Evolutionary conservation across 2,888 invertebrate genomes (phyloP), one percentile per base, ranked within the genome.

Genomic region (Frankliniella fusca): DNA sequence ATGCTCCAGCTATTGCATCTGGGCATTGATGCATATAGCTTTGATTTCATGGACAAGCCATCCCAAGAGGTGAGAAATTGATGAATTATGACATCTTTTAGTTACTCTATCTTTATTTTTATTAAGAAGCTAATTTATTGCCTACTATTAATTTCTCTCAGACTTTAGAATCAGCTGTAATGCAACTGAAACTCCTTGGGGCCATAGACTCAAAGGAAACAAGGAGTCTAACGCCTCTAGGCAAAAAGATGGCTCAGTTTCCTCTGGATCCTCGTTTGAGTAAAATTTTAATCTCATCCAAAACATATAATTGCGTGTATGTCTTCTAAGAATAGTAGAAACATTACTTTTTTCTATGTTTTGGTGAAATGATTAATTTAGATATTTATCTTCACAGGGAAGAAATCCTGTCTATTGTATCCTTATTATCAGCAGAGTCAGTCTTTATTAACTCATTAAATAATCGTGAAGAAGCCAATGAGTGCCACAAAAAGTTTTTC

Each of bases 1-100:
- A 90, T 94, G 48, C 89, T 99, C 82, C 94, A 97, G 87, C 89
- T 99, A 81, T 90, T 98, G 84, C 94, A 96, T 0, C 90, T 97
- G 84, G 96, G 95, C 27, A 92, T 97, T 83, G 93, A 94, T 85
- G 94, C 96, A 20, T 90, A 91, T 79, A 92, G 92, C 20, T 97
- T 99, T 88, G 96, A 97, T 86, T 94, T 98, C 86, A 93, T 99
- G 88, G 97, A 98, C 87, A 92, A 93, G 85, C 98, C 98, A 0
- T 92, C 94, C 0, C 89, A 91, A 38, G 94, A 95, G 82, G 91
- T 89, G 86, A 85, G 85, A 80, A 12, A 12, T 48, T 9, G 11
- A 11, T 15, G 0, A 8, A 80, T n/a, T n/a, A n/a, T n/a, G n/a
- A n/a, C n/a, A 18, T 80, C 18, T 48, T 15, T 20, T 80, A 80